Evolutionary conservation across 2,797 vertebrate species (phyloP).

Genomic region (Micrastur ruficollis): DNA sequence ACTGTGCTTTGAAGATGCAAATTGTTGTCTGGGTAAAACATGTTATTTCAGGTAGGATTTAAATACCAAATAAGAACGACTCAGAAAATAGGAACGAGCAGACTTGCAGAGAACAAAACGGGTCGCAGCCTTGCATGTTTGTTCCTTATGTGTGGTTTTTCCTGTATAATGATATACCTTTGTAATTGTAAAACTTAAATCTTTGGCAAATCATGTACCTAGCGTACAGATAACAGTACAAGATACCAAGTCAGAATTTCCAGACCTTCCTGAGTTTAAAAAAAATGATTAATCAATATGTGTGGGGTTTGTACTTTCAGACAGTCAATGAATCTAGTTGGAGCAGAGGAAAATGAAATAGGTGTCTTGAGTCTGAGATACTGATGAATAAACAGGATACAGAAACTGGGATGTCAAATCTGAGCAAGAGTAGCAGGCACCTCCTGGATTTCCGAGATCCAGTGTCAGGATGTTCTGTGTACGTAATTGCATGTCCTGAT

Average conservation of each 20-base stretch:
- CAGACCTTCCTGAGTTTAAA: neutral
- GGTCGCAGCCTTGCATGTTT: neutral
- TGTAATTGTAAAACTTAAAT: neutral
- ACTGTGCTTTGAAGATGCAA: neutral
- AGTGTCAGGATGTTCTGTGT: constrained; percentile 22
- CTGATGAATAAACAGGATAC: neutral
- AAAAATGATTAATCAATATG: neutral
- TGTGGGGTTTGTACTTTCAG: neutral
- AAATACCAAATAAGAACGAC: neutral
- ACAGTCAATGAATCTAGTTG: neutral
- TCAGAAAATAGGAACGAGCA: neutral
- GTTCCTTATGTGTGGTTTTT: accelerated
- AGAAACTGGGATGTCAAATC: neutral
- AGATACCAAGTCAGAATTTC: neutral
- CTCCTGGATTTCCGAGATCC: neutral
- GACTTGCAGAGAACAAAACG: neutral
- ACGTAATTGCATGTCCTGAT: neutral
- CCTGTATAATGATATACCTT: neutral
- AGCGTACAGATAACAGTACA: neutral
- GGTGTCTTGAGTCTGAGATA: neutral
- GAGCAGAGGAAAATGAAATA: neutral
- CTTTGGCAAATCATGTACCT: neutral
- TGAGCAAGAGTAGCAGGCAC: neutral
- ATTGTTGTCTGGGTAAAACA: neutral
- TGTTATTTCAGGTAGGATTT: neutral